Evolutionary conservation across 2,797 vertebrate species (phyloP), one percentile per base, ranked within the genome.

Genomic region (Hydrolagus colliei): DNA sequence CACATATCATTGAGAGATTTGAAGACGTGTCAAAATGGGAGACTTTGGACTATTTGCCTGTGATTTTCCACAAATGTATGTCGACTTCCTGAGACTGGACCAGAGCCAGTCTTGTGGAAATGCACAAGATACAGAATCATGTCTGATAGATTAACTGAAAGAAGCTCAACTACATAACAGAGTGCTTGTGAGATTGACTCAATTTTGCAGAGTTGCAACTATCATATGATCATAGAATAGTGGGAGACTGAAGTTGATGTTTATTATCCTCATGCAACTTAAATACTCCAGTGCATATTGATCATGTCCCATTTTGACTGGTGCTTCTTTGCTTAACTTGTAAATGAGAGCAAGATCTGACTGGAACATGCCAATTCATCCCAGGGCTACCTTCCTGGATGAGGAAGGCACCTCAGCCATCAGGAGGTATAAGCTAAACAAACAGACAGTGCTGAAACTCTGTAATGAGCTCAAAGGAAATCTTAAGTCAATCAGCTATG

Each of bases 391-490:
- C 11, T 84, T 84, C 32, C 8, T 68, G 63, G 22, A 67, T 68
- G 62, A 41, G 63, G 67, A 32, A 82, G 79, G 27, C 27, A 52
- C 41, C 13, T 67, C 32, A 62, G 79, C 67, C 79, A 82, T 41
- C 79, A 10, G 79, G 79, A 82, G 78, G 78, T 52, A 82, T 32
- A 82, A 14, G 35, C 35, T 67, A 14, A 82, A 68, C 14, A 20
- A 82, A 82, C 62, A 82, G 63, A 63, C 78, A 82, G 62, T 2
- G 22, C 63, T 27, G 27, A 9, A 67, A 82, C 18, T 9, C 63
- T 67, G 14, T 32, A 82, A 67, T 65, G 11, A 35, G 65, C 63
- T 82, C 78, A 35, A 20, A 82, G 67, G 78, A 67, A 62, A 65
- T 7, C 61, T 63, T 67, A 9, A 82, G 7, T 82, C 63, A 67